These are phyloP conservation scores for Arothron firmamentum DNA, from an alignment of 2,113 vertebrate genomes.

Conservation along the genomic window DNA sequence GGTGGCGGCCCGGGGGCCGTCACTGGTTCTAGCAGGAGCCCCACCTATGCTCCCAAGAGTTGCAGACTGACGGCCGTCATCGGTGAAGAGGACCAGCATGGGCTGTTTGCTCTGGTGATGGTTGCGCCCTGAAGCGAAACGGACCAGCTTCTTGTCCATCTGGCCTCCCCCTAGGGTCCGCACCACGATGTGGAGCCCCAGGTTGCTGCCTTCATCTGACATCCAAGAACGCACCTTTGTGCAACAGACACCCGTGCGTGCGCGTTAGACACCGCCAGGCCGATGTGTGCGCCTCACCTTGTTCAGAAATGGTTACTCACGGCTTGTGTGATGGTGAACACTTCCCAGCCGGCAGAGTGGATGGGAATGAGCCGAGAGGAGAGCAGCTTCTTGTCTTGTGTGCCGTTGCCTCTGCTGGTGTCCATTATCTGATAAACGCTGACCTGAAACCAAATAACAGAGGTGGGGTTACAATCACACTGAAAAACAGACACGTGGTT, in stretches of 20 bases:
- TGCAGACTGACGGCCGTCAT: slow-evolving; percentile 76
- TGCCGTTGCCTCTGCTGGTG: slow-evolving; percentile 54
- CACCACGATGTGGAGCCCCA: slow-evolving; percentile 80
- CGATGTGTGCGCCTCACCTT: background rate
- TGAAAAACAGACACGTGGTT: background rate
- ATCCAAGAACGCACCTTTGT: slow-evolving; percentile 82
- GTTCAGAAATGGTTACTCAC: slow-evolving; percentile 68
- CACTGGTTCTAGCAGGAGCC: slow-evolving; percentile 10
- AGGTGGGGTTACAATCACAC: background rate
- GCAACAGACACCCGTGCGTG: background rate
- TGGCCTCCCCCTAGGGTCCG: slow-evolving; percentile 54
- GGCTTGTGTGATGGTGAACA: slow-evolving; percentile 84
- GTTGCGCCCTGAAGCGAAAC: slow-evolving; percentile 76
- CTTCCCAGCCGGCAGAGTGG: slow-evolving; percentile 84
- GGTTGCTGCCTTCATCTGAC: slow-evolving; percentile 77
- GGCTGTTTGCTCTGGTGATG: slow-evolving; percentile 89
- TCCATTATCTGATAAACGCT: slow-evolving; percentile 83
- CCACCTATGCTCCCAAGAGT: slow-evolving; percentile 68
- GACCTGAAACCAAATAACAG: slow-evolving; percentile 67
- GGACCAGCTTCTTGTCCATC: slow-evolving; percentile 66
- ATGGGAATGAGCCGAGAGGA: slow-evolving; percentile 79
- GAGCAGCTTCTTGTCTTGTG: slow-evolving; percentile 75
- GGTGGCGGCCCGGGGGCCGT: too few species aligned
- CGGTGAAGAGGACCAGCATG: slow-evolving; percentile 89
- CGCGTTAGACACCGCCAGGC: background rate